Evolutionary conservation across 2,797 vertebrate species (phyloP).

Genomic region (Gallinago solitaria): DNA sequence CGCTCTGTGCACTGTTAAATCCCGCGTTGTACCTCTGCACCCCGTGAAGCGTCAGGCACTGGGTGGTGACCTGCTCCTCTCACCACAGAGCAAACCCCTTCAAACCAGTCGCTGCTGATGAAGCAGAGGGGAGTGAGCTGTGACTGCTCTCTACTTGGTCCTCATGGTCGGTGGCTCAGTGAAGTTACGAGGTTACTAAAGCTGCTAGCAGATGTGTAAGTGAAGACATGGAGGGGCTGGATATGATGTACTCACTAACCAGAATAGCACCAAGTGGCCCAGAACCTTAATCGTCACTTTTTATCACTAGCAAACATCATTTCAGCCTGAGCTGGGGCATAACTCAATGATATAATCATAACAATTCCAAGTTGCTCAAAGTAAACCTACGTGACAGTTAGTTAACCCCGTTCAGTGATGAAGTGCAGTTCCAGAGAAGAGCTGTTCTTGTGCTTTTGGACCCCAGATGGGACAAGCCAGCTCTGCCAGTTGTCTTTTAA

Average conservation of each 20-base stretch:
- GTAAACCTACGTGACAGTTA: neutral
- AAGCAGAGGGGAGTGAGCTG: fast-evolving
- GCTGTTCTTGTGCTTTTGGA: neutral
- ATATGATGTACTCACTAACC: neutral
- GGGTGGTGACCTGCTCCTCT: neutral
- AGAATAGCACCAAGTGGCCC: neutral
- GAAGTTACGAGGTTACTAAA: neutral
- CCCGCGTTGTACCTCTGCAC: fast-evolving
- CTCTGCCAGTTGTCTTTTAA: neutral
- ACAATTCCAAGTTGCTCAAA: neutral
- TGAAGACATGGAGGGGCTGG: neutral
- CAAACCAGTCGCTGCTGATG: neutral
- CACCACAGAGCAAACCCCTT: fast-evolving
- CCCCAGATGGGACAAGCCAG: neutral
- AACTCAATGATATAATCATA: neutral
- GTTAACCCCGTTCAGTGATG: neutral
- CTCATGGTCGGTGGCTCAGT: fast-evolving
- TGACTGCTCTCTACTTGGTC: neutral
- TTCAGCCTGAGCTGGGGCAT: neutral
- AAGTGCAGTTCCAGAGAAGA: neutral
- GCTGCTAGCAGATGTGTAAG: neutral
- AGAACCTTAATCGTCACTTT: neutral
- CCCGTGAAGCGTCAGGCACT: fast-evolving
- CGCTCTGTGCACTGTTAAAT: fast-evolving
- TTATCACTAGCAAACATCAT: neutral